Percentiles rank a stretch among this genome's conserved stretches.
Conservation (phyloP, 1,140 invertebrate species). For the Eupeodes corollae region DNA sequence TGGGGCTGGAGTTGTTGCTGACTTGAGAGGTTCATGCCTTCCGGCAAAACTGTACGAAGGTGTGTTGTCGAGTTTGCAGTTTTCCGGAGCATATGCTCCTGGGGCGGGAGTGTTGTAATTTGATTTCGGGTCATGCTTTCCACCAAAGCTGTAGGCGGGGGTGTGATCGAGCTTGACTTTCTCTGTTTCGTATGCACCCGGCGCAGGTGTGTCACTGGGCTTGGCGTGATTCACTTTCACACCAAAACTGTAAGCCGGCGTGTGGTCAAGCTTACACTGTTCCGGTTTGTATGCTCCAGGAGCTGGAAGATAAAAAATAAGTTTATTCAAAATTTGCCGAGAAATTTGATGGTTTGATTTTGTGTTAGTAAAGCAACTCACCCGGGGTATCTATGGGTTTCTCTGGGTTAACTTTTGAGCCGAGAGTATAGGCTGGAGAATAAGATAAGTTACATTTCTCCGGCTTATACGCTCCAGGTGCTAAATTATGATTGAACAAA, state of each 20-base stretch:
- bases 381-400: constrained; percentile 34
- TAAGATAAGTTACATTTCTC: constrained; percentile 43
- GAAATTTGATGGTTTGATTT: no score
- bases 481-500: constrained; percentile 38
- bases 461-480: constrained; percentile 42
- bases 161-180: constrained; percentile 47
- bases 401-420: constrained; percentile 36
- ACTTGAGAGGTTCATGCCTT: constrained; percentile 41
- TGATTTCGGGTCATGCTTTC: constrained; percentile 35
- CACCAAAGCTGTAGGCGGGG: constrained; percentile 46
- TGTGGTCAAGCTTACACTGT: constrained; percentile 39
- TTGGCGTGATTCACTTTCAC: constrained; percentile 47
- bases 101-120: constrained; percentile 44
- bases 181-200: constrained; percentile 48
- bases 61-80: constrained; percentile 45
- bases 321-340: neutral
- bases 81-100: constrained; percentile 67
- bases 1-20: constrained; percentile 49
- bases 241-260: constrained; percentile 41
- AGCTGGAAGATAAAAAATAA: constrained; percentile 22
- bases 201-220: constrained; percentile 48
- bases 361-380: constrained; percentile 6
- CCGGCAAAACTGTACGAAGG: constrained; percentile 46
- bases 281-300: constrained; percentile 51
- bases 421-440: constrained; percentile 41